Base-by-base conservation (phyloP, 2,113 vertebrate species). In the Sander vitreus region DNA sequence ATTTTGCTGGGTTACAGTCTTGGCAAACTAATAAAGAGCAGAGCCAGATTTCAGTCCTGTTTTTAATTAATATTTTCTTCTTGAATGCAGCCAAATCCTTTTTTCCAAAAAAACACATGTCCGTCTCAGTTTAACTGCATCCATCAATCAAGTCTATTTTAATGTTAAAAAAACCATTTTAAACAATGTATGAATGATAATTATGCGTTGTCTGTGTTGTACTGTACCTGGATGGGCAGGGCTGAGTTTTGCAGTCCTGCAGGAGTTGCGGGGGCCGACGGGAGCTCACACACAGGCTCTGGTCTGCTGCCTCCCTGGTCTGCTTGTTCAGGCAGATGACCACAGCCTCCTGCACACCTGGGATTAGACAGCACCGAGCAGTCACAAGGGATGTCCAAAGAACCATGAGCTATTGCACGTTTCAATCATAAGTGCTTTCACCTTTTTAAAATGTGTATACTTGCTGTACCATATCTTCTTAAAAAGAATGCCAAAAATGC, bases 311-410 rank as follows among this genome's bases (percentile, higher is more conserved):
- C 79, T 97, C 96, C 84, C 96, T 94, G 5, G 97, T 98, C 93
- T 99, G 97, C 94, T 97, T 98, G 94, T 99, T 99, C 90, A 98
- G 93, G 90, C 98, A 99, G 90, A 97, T 96, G 81, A 99, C 96
- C 87, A 99, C 95, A 14, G 97, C 96, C 92, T 99, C 97, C 93
- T 98, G 97, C 91, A 98, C 93, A 92, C 98, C 98, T 99, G 93
- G 43, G 90, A 80, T 54, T 84, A 83, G 4, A 87, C 51, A 75
- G 53, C 18, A 81, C n/a, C 16, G 5, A 39, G 39, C n/a, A 21
- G 21, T 69, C n/a, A 70, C 14, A 43, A 74, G 33, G 13, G 6
- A 66, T 9, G 23, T 27, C 14, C 18, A 50, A 64, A 73, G 15
- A 79, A 69, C 54, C 48, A 55, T n/a, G 10, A 74, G 14, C 13